These are phyloP conservation scores for Eulemur albifrons DNA, from an alignment of 2,797 vertebrate genomes.

Conservation along the genomic window DNA sequence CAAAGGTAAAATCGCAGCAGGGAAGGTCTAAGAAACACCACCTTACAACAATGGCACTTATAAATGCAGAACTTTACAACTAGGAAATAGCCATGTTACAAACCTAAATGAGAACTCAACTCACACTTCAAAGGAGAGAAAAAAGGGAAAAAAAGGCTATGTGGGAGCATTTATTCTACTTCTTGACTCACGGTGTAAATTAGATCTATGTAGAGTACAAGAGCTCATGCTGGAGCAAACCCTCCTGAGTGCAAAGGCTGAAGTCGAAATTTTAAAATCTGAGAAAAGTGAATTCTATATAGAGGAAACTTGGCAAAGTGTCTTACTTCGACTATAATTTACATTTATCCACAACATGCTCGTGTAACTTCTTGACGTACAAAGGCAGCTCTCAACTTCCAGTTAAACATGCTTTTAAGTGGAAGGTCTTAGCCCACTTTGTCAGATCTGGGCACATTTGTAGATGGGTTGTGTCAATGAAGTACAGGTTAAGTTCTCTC, in stretches of 20 bases:
- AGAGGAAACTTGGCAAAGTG: conserved; percentile 81
- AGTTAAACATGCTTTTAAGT: conserved; percentile 85
- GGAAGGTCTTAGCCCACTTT: conserved; percentile 82
- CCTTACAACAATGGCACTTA: conserved; percentile 89
- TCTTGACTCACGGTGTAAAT: conserved; percentile 83
- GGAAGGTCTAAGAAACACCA: conserved; percentile 86
- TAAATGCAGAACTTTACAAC: conserved; percentile 84
- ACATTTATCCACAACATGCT: conserved; percentile 86
- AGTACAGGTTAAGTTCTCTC: conserved; percentile 86
- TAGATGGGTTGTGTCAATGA: conserved; percentile 82
- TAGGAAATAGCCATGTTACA: conserved; percentile 82
- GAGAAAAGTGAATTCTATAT: conserved; percentile 83
- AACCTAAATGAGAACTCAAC: conserved; percentile 83
- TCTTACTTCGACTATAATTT: conserved; percentile 83
- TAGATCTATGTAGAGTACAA: conserved; percentile 81
- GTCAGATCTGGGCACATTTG: conserved; percentile 86
- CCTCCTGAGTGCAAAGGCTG: conserved; percentile 85
- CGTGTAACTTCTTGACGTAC: conserved; percentile 83
- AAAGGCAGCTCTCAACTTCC: conserved; percentile 83
- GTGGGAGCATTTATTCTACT: conserved; percentile 83
- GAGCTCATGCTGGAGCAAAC: conserved; percentile 84
- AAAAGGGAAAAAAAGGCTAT: conserved; percentile 71
- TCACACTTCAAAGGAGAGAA: conserved; percentile 82
- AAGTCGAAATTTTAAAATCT: conserved; percentile 80
- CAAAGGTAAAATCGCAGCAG: conserved; percentile 85